phyloP scores from a whole-genome alignment of 1,140 invertebrate species.

The Nasonia giraulti region DNA sequence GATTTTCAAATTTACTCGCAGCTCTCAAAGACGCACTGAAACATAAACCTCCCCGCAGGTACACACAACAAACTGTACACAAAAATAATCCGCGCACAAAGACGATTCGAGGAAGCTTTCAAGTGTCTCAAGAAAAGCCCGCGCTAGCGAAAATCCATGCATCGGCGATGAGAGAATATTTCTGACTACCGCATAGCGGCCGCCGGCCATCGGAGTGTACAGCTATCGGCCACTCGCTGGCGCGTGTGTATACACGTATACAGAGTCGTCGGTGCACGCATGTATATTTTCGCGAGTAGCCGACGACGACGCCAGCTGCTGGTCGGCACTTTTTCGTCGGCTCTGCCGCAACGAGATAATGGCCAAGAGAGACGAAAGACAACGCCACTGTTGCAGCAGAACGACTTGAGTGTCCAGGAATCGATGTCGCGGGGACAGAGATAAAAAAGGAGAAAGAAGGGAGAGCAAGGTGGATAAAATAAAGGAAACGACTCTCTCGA shows the following conservation, averaged over 20 bases:
- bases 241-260: not conserved
- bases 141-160: constrained; percentile 11
- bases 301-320: not conserved
- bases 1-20: not conserved
- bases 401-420: not conserved
- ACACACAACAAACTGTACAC: not conserved
- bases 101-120: not conserved
- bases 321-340: not conserved
- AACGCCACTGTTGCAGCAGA: not conserved
- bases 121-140: not conserved
- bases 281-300: not conserved
- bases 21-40: not conserved
- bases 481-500: constrained; percentile 27
- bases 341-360: not conserved
- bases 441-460: constrained; percentile 13
- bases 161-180: constrained; percentile 25
- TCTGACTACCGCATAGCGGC: not conserved
- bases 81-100: constrained; percentile 5
- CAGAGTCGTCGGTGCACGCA: not conserved
- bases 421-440: constrained; percentile 10
- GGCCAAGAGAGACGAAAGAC: not conserved
- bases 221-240: not conserved
- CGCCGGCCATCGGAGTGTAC: too few relatives aligned
- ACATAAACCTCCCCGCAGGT: not conserved
- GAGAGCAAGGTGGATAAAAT: constrained; percentile 12